These are phyloP conservation scores for Cinclus mexicanus DNA, from an alignment of 2,113 vertebrate species.

Conservation along the genomic window DNA sequence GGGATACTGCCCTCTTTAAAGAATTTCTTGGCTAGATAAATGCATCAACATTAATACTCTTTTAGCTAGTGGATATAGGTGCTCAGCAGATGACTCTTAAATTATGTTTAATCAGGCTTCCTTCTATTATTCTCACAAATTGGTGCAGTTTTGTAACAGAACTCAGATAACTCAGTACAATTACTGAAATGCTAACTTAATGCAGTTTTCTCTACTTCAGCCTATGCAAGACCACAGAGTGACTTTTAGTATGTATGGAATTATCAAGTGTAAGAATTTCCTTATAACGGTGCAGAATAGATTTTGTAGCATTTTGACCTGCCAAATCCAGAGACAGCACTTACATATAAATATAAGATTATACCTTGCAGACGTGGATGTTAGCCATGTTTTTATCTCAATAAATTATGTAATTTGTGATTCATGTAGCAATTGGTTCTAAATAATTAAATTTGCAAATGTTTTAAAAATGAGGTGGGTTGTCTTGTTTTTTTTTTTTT, in stretches of 20 bases:
- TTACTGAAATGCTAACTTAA: background rate
- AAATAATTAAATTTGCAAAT: background rate
- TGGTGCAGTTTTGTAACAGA: background rate
- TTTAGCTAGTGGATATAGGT: background rate
- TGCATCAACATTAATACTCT: background rate
- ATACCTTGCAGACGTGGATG: background rate
- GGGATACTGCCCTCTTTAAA: background rate
- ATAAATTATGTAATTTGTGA: background rate
- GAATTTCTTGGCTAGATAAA: background rate
- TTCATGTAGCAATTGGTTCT: background rate
- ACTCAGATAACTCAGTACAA: background rate
- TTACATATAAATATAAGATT: background rate
- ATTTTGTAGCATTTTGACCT: background rate
- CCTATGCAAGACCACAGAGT: background rate
- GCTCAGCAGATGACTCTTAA: background rate
- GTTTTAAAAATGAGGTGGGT: background rate
- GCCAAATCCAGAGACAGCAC: background rate
- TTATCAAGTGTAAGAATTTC: background rate
- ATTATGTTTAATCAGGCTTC: background rate
- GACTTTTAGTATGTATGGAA: background rate
- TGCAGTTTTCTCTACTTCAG: background rate
- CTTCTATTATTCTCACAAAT: background rate
- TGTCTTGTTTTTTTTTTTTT: background rate
- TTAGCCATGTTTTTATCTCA: background rate
- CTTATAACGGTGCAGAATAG: background rate